Percentiles rank a stretch among this genome's conserved stretches.
These are phyloP conservation scores for Eudyptes chrysolophus DNA, from an alignment of 2,113 vertebrate genomes.

Conservation along the genomic window DNA sequence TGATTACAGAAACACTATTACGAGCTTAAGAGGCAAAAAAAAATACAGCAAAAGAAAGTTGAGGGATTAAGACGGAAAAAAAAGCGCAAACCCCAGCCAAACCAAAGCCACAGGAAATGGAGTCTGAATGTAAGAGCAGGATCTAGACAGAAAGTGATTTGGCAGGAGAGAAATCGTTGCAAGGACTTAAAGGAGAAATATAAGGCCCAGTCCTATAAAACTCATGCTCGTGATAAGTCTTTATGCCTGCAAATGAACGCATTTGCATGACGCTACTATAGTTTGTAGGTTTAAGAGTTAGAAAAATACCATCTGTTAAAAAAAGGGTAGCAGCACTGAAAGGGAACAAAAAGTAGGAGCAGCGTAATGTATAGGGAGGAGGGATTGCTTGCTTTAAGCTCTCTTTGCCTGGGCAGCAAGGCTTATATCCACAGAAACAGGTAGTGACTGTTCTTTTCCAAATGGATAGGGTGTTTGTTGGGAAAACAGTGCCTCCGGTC, in stretches of 20 bases:
- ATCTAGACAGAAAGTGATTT: constrained; percentile 42
- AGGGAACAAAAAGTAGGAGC: neutral
- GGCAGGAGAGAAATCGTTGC: neutral
- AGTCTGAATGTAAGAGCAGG: constrained; percentile 10
- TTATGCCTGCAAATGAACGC: neutral
- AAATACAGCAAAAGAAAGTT: constrained; percentile 27
- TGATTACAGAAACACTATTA: neutral
- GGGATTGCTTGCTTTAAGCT: neutral
- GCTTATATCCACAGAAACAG: neutral
- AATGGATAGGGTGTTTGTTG: constrained; percentile 22
- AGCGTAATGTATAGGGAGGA: neutral
- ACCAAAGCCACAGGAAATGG: constrained; percentile 58
- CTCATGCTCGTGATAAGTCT: rapidly evolving
- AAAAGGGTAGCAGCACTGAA: neutral
- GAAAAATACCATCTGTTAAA: neutral
- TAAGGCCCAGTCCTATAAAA: neutral
- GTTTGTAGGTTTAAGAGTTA: neutral
- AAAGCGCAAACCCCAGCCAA: constrained; percentile 6
- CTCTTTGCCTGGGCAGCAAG: neutral
- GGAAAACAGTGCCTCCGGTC: constrained; percentile 40
- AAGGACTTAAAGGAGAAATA: neutral
- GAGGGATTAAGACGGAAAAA: constrained; percentile 32
- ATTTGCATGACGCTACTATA: neutral
- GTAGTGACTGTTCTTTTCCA: neutral
- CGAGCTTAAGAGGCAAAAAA: neutral